Base-by-base conservation (phyloP, 2,888 invertebrate species). In the Eupithecia exiguata region DNA sequence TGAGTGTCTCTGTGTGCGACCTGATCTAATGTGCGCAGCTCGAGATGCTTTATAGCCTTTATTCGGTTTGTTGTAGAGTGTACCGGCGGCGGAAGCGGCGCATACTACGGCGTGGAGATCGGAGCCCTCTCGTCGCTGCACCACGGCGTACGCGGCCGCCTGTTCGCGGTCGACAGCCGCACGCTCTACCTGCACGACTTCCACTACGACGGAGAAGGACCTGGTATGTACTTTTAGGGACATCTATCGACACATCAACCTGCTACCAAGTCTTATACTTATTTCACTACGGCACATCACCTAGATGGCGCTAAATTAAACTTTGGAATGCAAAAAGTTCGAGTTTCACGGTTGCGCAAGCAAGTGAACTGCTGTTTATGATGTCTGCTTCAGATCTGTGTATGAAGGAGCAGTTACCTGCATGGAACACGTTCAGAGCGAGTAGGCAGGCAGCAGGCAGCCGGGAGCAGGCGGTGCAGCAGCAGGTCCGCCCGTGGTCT, bases 171-270 rank as follows among this genome's bases (percentile, higher is more conserved):
- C 0, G 98, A 98, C 92, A 96, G 97, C 69, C 95, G 97, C 84
- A 98, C 98, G 69, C 91, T 98, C 74, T 97, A 97, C 93, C 95
- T 98, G 83, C 96, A 97, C 89, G 97, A 97, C 93, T 98, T 98
- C 92, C 97, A 96, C 80, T 98, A 98, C 89, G 98, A 98, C 85
- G 98, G 98, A 74, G 97, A 97, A 90, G 98, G 98, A 68, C 98
- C 98, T 88, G 97, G 98, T 98, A 84, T 89, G 90, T 87, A 70
- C 69, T 38, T 38, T n/a, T n/a, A 25, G 5, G 0, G 14, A 58
- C 25, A 25, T 58, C 25, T 25, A 53, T 12, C 40, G 40, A 1
- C 12, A 40, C 40, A 1, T 12, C 12, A 40, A 40, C 40, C 10
- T 10, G 1, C 40, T 7, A 38, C 38, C 38, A 35, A 35, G 35